Evolutionary conservation across 2,888 invertebrate genomes (phyloP).

Genomic region (Cantharis rufa): DNA sequence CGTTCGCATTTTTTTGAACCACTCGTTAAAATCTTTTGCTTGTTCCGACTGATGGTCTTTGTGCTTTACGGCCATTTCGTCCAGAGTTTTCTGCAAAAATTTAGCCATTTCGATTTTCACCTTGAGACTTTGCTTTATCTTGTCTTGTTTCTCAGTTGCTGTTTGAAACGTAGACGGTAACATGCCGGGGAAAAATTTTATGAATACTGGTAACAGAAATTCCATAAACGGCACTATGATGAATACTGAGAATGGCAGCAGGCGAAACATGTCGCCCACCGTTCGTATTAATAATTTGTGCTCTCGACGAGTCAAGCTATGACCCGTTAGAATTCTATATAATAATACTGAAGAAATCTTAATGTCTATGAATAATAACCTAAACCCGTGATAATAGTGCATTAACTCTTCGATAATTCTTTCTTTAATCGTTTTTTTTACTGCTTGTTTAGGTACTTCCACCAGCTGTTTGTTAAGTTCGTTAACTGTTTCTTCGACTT

Average conservation of each 20-base stretch:
- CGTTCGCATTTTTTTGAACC: constrained; percentile 84
- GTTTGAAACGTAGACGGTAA: constrained; percentile 97
- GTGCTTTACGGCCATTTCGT: constrained; percentile 90
- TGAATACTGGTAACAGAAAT: constrained; percentile 85
- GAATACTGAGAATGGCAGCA: constrained; percentile 97
- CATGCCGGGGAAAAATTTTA: constrained; percentile 97
- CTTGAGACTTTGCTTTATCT: constrained; percentile 84
- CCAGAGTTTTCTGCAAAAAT: constrained; percentile 94
- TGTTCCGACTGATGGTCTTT: constrained; percentile 77
- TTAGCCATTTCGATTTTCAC: constrained; percentile 97
- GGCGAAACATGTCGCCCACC: constrained; percentile 91
- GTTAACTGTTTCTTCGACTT: constrained; percentile 89
- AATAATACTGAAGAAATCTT: constrained; percentile 80
- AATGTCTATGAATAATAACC: constrained; percentile 88
- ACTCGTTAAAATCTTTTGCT: constrained; percentile 89
- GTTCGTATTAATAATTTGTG: constrained; percentile 89
- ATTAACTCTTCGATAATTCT: constrained; percentile 79
- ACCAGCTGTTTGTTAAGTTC: constrained; percentile 76
- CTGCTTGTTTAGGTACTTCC: constrained; percentile 52
- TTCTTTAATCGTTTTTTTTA: constrained; percentile 72
- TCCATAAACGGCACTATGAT: constrained; percentile 98
- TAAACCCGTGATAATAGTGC: constrained; percentile 98
- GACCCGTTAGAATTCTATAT: constrained; percentile 81
- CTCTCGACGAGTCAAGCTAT: constrained; percentile 84
- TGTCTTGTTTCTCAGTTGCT: constrained; percentile 80